A percentile compares a stretch with the other conserved stretches of the same genome.
phyloP scores from a whole-genome alignment of 1,140 invertebrate genomes.

The Vanessa tameamea region DNA sequence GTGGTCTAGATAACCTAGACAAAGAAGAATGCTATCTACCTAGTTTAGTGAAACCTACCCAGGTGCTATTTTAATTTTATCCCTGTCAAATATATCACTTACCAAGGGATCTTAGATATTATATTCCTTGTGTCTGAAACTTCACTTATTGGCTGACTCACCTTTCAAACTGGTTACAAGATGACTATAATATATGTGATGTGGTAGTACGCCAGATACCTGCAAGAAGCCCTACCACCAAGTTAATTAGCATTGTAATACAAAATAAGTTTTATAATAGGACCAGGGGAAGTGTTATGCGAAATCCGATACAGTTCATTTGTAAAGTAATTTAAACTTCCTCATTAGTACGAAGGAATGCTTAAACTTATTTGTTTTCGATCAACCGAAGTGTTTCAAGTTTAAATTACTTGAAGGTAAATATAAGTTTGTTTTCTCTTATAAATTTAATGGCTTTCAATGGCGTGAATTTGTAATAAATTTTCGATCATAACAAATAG shows the following conservation, averaged over 20 bases:
- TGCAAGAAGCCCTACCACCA: no score
- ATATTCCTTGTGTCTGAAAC: no score
- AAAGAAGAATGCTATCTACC: no score
- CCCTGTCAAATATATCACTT: no score
- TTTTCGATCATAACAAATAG: not conserved
- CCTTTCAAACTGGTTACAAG: no score
- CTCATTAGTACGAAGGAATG: slow-evolving; percentile 43
- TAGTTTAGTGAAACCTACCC: no score
- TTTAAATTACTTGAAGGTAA: slow-evolving; percentile 43
- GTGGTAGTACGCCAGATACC: no score
- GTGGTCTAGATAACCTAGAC: no score
- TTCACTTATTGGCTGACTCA: no score
- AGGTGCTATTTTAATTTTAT: no score
- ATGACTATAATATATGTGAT: no score
- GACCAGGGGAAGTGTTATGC: slow-evolving; percentile 23
- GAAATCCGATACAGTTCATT: slow-evolving; percentile 37
- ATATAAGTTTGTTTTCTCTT: slow-evolving; percentile 37
- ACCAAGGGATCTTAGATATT: no score
- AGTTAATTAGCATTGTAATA: not conserved
- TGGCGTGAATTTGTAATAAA: slow-evolving; percentile 12
- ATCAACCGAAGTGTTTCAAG: slow-evolving; percentile 41
- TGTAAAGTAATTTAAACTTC: slow-evolving; percentile 48
- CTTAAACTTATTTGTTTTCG: slow-evolving; percentile 44
- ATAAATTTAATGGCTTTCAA: slow-evolving; percentile 30
- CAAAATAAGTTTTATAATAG: slow-evolving; percentile 1